Evolutionary conservation across 2,797 vertebrate species (phyloP), one percentile per base, ranked within the genome.

Genomic region (Spinus olivaceus): DNA sequence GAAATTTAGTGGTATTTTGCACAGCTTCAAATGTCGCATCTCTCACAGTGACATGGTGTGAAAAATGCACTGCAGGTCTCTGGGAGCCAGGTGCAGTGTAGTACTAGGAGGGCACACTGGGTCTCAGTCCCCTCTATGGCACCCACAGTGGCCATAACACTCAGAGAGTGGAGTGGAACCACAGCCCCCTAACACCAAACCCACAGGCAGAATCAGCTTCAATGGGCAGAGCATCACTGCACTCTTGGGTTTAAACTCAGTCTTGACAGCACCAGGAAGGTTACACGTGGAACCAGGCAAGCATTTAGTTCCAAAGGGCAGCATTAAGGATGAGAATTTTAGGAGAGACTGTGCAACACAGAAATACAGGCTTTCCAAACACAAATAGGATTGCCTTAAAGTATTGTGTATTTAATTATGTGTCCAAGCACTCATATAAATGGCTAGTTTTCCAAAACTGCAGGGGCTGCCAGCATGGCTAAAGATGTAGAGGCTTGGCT

Each of bases 341-440:
- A 64, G 61, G 15, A 77, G 14, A 54, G 9, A 74, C 42, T 50
- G 24, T 37, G 35, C 28, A 81, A 35, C 21, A 60, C 13, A 88
- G 35, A 81, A 88, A 73, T 51, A 63, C 5, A 61, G 37, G 10
- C 21, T 74, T 92, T 83, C 30, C 44, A 89, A 14, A 60, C 50
- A 60, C 16, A 61, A 41, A 78, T 18, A 60, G 7, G 30, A 64
- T 41, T 37, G 19, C 53, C 30, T 53, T 59, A 23, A 86, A 84
- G 64, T 41, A 41, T n/a, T 79, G 11, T 32, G 30, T 41, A 32
- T 50, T 56, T 81, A 71, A 88, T 74, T n/a, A 54, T 24, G 28
- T 30, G 41, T 79, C 72, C 74, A 86, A 91, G 79, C 42, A 60
- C 19, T 67, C 32, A 24, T n/a, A 66, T 19, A 92, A 93, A 77